These are phyloP conservation scores for Sus scrofa DNA, from an alignment of 2,113 vertebrate genomes.

Conservation along the genomic window T2T-Sscrofa CM000813.6:131235001-131235500, in stretches of 20 bases:
- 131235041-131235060: background rate
- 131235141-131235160: background rate
- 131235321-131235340: background rate
- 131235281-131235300: background rate
- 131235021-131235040: background rate
- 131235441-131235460: conserved; percentile 1
- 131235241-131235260: conserved; percentile 22
- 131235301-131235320: background rate
- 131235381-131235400: background rate
- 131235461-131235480: background rate
- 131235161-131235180: background rate
- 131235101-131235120: background rate
- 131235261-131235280: background rate
- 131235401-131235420: conserved; percentile 38
- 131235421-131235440: background rate
- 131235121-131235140: background rate
- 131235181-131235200: background rate
- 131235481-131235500: background rate
- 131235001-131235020: background rate
- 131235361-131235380: background rate
- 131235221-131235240: background rate
- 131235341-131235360: background rate
- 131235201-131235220: background rate
- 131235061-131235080: background rate
- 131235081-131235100: background rate